These are phyloP conservation scores for Australoheros scitulus DNA, from an alignment of 2,113 vertebrate species.

Conservation along the genomic window DNA sequence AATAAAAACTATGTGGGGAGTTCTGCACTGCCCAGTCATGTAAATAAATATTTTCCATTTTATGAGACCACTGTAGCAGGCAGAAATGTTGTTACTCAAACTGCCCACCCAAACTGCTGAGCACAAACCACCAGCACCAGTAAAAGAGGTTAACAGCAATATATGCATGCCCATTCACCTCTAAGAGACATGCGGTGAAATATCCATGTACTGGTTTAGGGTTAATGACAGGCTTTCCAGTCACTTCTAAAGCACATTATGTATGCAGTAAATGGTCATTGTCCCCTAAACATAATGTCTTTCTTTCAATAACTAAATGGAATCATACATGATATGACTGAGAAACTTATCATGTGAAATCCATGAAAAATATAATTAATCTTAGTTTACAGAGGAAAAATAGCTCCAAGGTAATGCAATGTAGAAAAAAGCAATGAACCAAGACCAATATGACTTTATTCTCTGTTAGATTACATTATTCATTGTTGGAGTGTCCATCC, in stretches of 20 bases:
- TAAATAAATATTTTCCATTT: neutral
- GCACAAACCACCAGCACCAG: slow-evolving; percentile 4
- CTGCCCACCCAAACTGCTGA: neutral
- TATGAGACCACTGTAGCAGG: neutral
- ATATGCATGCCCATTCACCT: neutral
- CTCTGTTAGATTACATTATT: neutral
- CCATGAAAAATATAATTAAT: neutral
- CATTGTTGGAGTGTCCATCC: neutral
- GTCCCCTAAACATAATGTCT: neutral
- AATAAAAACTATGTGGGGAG: neutral
- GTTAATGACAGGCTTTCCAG: neutral
- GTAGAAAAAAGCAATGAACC: neutral
- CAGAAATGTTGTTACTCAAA: neutral
- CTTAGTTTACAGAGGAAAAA: neutral
- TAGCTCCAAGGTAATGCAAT: neutral
- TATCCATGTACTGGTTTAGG: neutral
- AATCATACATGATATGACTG: neutral
- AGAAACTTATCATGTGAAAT: neutral
- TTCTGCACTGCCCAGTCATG: neutral
- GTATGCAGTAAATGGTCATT: neutral
- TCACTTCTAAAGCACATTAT: neutral
- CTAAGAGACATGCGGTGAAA: neutral
- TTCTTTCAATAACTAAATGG: neutral
- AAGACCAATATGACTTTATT: neutral
- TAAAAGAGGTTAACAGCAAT: slow-evolving; percentile 20